These are phyloP conservation scores for Lasioglossum figueresi DNA, from an alignment of 2,888 invertebrate species.

Conservation along the genomic window DNA sequence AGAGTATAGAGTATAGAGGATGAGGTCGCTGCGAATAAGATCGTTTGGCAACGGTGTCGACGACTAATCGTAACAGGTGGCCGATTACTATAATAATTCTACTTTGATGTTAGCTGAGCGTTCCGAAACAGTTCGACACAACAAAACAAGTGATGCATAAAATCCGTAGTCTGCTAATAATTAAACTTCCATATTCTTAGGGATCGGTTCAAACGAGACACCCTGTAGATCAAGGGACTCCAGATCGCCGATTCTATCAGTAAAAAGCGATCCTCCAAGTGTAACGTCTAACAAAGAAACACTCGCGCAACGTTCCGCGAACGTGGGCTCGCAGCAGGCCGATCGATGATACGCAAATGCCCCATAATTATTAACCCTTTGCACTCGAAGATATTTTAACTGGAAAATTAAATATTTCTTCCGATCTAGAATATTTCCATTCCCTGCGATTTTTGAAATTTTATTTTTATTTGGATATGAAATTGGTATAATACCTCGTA, in stretches of 20 bases:
- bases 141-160: background rate
- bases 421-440: too few species aligned
- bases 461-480: too few species aligned
- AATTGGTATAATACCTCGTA: too few species aligned
- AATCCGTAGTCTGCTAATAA: background rate
- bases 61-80: constrained; percentile 35
- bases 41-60: constrained; percentile 15
- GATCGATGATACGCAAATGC: background rate
- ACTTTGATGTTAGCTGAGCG: background rate
- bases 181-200: background rate
- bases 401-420: too few species aligned
- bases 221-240: background rate
- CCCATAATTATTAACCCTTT: background rate
- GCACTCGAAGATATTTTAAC: too few species aligned
- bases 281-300: background rate
- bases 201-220: background rate
- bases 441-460: too few species aligned
- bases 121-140: background rate
- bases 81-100: constrained; percentile 2
- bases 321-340: background rate
- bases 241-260: background rate
- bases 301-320: background rate
- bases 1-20: too few species aligned
- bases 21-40: constrained; percentile 19
- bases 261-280: background rate